Evolutionary conservation across 2,113 vertebrate genomes (phyloP).

Genomic region (Stigmatopora argus): DNA sequence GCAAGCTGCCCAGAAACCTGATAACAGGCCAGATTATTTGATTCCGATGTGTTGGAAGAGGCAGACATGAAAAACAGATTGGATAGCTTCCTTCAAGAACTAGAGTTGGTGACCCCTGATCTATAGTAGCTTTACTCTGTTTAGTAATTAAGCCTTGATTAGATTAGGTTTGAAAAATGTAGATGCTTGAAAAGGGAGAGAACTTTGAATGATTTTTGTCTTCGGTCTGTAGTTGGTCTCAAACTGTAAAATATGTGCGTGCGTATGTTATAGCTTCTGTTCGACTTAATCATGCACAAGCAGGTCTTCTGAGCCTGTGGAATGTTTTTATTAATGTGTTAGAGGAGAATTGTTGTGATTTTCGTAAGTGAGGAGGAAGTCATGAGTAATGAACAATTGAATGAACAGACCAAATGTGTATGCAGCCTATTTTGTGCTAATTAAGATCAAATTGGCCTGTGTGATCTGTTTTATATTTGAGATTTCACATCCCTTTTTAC

Average conservation of each 20-base stretch:
- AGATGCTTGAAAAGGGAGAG: too few relatives aligned
- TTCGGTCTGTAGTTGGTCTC: neutral
- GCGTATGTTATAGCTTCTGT: slow-evolving; percentile 1
- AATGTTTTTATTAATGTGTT: slow-evolving; percentile 31
- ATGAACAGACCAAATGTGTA: slow-evolving; percentile 35
- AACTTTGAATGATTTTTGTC: too few relatives aligned
- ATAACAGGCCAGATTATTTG: too few relatives aligned
- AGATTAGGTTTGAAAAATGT: too few relatives aligned
- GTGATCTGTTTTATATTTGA: slow-evolving; percentile 3
- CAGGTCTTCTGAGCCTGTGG: slow-evolving; percentile 15
- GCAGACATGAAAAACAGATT: too few relatives aligned
- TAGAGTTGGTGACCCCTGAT: too few relatives aligned
- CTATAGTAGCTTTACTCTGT: too few relatives aligned
- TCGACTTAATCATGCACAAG: slow-evolving; percentile 16
- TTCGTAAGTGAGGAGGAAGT: slow-evolving; percentile 32
- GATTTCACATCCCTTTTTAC: slow-evolving; percentile 5
- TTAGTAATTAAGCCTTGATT: too few relatives aligned
- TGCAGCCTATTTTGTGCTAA: slow-evolving; percentile 28
- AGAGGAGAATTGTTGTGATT: slow-evolving; percentile 33
- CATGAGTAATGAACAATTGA: slow-evolving; percentile 46
- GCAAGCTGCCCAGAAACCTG: too few relatives aligned
- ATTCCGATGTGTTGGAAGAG: too few relatives aligned
- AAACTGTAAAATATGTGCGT: neutral
- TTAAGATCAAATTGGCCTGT: slow-evolving; percentile 36
- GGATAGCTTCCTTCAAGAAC: too few relatives aligned